Evolutionary conservation across 2,888 invertebrate species (phyloP).

Genomic region (Callyntrura sp.): DNA sequence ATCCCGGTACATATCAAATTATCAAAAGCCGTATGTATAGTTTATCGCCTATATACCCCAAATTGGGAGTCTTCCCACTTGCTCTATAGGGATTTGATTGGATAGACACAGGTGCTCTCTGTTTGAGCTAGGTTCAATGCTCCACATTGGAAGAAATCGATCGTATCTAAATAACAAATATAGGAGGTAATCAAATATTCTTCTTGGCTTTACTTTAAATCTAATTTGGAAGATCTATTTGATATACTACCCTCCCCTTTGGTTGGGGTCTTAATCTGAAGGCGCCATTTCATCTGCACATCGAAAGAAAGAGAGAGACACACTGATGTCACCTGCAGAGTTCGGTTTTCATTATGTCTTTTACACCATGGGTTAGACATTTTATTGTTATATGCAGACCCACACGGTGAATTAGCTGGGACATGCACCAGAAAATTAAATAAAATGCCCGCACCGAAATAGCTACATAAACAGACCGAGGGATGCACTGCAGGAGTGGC

Average conservation of each 20-base stretch:
- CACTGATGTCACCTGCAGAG: conserved; percentile 59
- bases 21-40: too few species aligned
- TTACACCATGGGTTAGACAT: too few species aligned
- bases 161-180: neutral
- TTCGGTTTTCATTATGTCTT: too few species aligned
- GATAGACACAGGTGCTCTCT: conserved; percentile 10
- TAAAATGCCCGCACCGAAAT: conserved; percentile 52
- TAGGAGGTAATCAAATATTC: neutral
- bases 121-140: too few species aligned
- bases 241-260: neutral
- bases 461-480: conserved; percentile 5
- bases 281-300: neutral
- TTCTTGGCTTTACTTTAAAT: too few species aligned
- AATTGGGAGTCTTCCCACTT: too few species aligned
- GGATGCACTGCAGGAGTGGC: conserved; percentile 1
- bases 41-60: too few species aligned
- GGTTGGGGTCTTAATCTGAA: neutral
- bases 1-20: too few species aligned
- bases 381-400: neutral
- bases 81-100: too few species aligned
- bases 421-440: conserved; percentile 62
- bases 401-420: conserved; percentile 37
- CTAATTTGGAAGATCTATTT: too few species aligned
- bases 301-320: conserved; percentile 22
- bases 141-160: conserved; percentile 16